Percentiles rank a stretch among this genome's conserved stretches.
Evolutionary conservation across 1,140 invertebrate species (phyloP).

Genomic region (Trigoniulus corallinus): DNA sequence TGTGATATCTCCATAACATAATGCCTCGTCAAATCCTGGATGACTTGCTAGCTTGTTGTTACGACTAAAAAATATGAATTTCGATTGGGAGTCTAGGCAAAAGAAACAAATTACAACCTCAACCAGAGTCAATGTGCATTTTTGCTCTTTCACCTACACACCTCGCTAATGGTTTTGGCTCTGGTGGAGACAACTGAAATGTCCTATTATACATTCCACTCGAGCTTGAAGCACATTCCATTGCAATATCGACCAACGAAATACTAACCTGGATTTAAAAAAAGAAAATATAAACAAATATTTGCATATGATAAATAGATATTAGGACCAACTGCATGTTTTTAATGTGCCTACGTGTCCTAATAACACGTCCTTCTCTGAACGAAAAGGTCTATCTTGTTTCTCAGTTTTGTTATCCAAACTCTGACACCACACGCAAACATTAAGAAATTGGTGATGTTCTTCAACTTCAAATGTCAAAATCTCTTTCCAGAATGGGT

Average conservation of each 20-base stretch:
- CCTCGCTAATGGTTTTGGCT: slow-evolving; percentile 20
- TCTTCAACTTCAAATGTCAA: slow-evolving; percentile 49
- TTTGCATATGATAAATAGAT: background rate
- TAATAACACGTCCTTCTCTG: slow-evolving; percentile 17
- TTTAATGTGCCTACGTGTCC: slow-evolving; percentile 23
- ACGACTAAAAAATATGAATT: slow-evolving; percentile 17
- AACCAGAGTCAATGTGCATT: background rate
- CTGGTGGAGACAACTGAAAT: slow-evolving; percentile 26
- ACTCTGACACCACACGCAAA: slow-evolving; percentile 50
- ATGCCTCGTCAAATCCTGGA: slow-evolving; percentile 71
- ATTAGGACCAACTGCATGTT: too few relatives aligned
- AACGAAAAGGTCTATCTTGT: slow-evolving; percentile 18
- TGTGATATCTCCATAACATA: slow-evolving; percentile 78
- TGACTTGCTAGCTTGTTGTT: slow-evolving; percentile 42
- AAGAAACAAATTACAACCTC: background rate
- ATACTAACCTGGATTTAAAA: slow-evolving; percentile 46
- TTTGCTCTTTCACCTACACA: too few relatives aligned
- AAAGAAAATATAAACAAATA: background rate
- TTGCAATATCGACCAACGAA: slow-evolving; percentile 50
- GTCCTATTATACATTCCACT: slow-evolving; percentile 60
- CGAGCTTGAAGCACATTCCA: slow-evolving; percentile 59
- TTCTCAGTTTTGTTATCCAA: slow-evolving; percentile 18
- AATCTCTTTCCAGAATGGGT: slow-evolving; percentile 57
- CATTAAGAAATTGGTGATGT: slow-evolving; percentile 56
- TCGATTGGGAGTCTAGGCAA: background rate